phyloP scores from a whole-genome alignment of 2,113 vertebrate species.

The Chiloscyllium plagiosum region DNA sequence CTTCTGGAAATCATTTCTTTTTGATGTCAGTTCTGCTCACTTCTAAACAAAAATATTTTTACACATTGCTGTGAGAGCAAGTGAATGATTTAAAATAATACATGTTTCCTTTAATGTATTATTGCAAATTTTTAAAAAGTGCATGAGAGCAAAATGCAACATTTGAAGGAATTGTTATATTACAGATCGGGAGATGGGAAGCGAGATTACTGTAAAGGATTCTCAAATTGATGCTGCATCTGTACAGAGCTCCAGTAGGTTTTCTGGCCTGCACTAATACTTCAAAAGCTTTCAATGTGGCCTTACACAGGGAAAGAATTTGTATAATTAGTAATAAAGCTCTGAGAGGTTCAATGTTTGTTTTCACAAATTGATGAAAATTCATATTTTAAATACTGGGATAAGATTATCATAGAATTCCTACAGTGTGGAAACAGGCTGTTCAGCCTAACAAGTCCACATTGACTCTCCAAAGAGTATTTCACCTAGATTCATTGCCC shows the following conservation, averaged over 20 bases:
- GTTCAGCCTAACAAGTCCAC: too few relatives aligned
- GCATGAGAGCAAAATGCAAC: too few relatives aligned
- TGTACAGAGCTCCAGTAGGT: not conserved
- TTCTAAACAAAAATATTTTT: not conserved
- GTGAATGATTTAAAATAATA: not conserved
- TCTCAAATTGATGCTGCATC: not conserved
- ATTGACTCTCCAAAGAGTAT: too few relatives aligned
- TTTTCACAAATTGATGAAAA: not conserved
- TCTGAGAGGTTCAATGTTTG: not conserved
- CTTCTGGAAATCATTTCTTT: not conserved
- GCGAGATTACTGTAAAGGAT: not conserved
- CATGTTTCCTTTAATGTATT: not conserved
- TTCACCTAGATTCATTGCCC: too few relatives aligned
- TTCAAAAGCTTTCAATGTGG: not conserved
- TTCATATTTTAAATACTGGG: not conserved
- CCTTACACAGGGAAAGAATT: not conserved
- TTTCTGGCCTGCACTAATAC: not conserved
- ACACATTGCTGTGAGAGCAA: not conserved
- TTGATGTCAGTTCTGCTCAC: not conserved
- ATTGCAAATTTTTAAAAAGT: too few relatives aligned
- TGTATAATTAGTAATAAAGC: not conserved
- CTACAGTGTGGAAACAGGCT: too few relatives aligned
- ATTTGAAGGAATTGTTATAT: too few relatives aligned
- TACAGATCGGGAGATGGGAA: not conserved
- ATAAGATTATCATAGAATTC: not conserved